These are phyloP conservation scores for Clarias magur DNA, from an alignment of 2,113 vertebrate genomes.

Conservation along the genomic window DNA sequence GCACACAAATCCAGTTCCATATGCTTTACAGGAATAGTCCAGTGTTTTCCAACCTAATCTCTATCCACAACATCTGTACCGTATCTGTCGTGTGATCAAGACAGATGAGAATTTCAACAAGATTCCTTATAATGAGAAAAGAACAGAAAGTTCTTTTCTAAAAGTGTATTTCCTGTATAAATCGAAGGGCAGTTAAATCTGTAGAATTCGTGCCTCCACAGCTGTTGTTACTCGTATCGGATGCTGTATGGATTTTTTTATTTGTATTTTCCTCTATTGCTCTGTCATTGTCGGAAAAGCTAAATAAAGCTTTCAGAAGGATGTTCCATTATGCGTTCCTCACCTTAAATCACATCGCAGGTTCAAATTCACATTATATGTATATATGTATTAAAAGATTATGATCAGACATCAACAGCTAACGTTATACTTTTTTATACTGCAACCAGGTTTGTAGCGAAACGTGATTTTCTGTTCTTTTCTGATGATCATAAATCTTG, in stretches of 20 bases:
- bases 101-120: background rate
- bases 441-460: background rate
- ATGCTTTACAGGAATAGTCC: constrained; percentile 13
- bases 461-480: background rate
- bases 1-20: constrained; percentile 16
- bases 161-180: background rate
- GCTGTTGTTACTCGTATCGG: background rate
- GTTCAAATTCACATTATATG: background rate
- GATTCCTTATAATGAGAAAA: background rate
- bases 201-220: background rate
- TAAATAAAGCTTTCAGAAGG: background rate
- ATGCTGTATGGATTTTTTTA: background rate
- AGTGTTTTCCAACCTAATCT: background rate
- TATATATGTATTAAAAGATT: background rate
- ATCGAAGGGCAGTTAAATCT: background rate
- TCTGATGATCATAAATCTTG: background rate
- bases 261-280: background rate
- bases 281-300: background rate
- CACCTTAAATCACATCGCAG: background rate
- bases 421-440: background rate
- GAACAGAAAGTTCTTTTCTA: background rate
- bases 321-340: background rate
- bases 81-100: background rate
- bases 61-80: background rate
- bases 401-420: background rate